Base-by-base conservation (phyloP, 2,888 invertebrate species). In the Troglohyphantes excavatus region DNA sequence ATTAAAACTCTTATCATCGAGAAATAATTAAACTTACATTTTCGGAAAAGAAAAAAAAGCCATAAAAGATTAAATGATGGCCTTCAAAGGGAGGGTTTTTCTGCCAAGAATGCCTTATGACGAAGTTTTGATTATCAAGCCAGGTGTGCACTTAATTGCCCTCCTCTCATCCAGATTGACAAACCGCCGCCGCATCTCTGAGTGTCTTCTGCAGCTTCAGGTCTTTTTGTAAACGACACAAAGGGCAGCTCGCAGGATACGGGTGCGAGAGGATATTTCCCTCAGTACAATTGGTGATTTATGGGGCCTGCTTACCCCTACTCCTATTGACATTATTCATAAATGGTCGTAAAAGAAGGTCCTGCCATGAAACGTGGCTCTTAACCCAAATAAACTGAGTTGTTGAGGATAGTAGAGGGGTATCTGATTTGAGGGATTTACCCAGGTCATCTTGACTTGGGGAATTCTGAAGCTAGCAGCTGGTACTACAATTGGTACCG, bases 251-350 rank as follows among this genome's bases (percentile, higher is more conserved):
- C 21, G 46, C 13, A 67, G 39, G 33, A 61, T 59, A 13, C 27
- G 63, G 61, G 33, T 27, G 33, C 3, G 61, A 61, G 21, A 53
- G 21, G 19, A 27, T 65, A 65, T 61, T 39, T 27, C 84, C 81
- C 72, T 43, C 61, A 67, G n/a, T n/a, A n/a, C n/a, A n/a, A n/a
- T n/a, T n/a, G 72, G 27, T 84, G 84, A 84, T 84, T 84, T 84
- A 84, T 84, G 83, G 43, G 63, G 27, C 39, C 39, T 61, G 82
- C 53, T 72, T 61, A 70, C 53, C 70, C 61, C 72, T 83, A 21
- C 78, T 63, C 75, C 33, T 63, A 46, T 27, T 61, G 43, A 23
- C 65, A 67, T 84, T 84, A 84, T 84, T 84, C 84, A 84, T 84
- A 84, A 75, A 26, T 67, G 43, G 11, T 65, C 21, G 27, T 65